Percentiles rank a stretch among this genome's conserved stretches.
These are phyloP conservation scores for Tinamus guttatus DNA, from an alignment of 2,113 vertebrate genomes.

Conservation along the genomic window DNA sequence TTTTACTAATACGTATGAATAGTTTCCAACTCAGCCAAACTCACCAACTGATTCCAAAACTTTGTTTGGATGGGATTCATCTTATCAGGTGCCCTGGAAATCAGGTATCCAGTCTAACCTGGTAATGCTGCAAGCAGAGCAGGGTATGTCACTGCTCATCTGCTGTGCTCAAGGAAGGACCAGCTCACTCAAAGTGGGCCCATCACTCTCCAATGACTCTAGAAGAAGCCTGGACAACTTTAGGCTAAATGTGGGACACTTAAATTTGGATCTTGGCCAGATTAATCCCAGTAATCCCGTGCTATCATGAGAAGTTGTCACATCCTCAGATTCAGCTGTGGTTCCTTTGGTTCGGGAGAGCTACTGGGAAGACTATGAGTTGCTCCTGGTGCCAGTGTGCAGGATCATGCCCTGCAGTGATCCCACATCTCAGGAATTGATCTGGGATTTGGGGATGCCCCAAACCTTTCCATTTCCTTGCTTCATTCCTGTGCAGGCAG, in stretches of 20 bases:
- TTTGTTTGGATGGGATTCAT: neutral
- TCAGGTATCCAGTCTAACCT: neutral
- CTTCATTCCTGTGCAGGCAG: neutral
- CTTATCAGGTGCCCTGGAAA: neutral
- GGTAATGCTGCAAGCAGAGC: accelerated
- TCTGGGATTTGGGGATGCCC: neutral
- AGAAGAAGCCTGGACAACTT: neutral
- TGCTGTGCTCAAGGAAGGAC: accelerated
- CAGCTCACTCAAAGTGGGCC: neutral
- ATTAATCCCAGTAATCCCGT: neutral
- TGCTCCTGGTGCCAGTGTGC: neutral
- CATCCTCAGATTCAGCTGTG: neutral
- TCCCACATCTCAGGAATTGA: neutral
- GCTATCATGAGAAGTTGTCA: accelerated
- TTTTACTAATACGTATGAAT: neutral
- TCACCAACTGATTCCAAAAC: neutral
- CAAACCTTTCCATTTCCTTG: neutral
- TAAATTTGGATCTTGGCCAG: neutral
- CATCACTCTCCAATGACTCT: neutral
- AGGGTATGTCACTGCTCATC: neutral
- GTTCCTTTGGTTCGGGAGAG: neutral
- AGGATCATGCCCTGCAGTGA: neutral
- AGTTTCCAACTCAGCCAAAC: neutral
- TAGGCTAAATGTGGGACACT: neutral
- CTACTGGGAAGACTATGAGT: neutral